Evolutionary conservation across 2,113 vertebrate genomes (phyloP), one percentile per base, ranked within the genome.

Genomic region (Clinocottus analis): DNA sequence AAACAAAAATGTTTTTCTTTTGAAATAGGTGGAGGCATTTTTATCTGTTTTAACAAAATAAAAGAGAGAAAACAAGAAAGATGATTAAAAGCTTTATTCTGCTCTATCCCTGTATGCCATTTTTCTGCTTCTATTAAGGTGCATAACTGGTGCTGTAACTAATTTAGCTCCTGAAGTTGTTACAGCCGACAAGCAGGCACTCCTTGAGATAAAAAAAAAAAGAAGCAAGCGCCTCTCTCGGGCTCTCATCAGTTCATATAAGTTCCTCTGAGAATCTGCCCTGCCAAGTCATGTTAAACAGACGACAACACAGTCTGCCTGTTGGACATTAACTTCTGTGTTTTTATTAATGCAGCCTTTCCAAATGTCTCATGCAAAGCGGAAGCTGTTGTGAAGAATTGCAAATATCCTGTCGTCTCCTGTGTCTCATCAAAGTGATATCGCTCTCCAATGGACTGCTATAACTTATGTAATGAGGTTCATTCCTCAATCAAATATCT

Each of bases 281-380:
- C 55, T 31, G 64, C 35, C 70, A 55, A n/a, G 74, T 87, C 60
- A 64, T 45, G 71, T 72, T 83, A 39, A 43, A 66, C 1, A 68
- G 59, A 60, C 8, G 31, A 70, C 55, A 39, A 47, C 13, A 25
- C 61, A 33, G 33, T 43, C 16, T 4, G 10, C 37, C 47, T 45
- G 27, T 45, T 29, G 49, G 71, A 65, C 49, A 21, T 2, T 23
- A 25, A 47, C 43, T 8, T 35, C 14, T 29, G 35, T 77, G 53
- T 61, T 41, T 14, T 1, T 86, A 23, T 1, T 86, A 23, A 64
- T 29, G 80, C 58, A 83, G 49, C 76, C 65, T 33, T 45, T 68
- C 72, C 70, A 58, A 49, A 0, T 75, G 53, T 63, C 7, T 17
- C 19, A 19, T 63, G 35, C 23, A 35, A 68, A 19, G 29, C 27